A percentile compares a stretch with the other conserved stretches of the same genome.
These are phyloP conservation scores for Drosophila suzukii DNA, from an alignment of 1,140 invertebrate genomes.

Conservation along the genomic window DNA sequence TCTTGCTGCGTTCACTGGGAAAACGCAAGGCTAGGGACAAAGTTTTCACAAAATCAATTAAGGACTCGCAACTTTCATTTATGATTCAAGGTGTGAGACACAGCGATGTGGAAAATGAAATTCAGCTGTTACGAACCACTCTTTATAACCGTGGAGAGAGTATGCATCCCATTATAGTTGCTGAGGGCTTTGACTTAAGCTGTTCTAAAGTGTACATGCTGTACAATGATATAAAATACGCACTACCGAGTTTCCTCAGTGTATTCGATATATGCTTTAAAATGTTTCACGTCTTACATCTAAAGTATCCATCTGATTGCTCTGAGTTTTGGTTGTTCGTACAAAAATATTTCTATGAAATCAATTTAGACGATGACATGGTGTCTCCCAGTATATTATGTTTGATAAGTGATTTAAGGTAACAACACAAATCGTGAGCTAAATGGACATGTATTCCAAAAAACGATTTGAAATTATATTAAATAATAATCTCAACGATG, in stretches of 20 bases:
- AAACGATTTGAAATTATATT: too few species aligned
- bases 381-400: too few species aligned
- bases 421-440: too few species aligned
- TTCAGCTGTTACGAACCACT: not conserved
- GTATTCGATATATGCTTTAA: conserved; percentile 10
- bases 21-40: not conserved
- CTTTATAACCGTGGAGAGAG: conserved; percentile 1
- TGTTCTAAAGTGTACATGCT: conserved; percentile 1
- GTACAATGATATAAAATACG: not conserved
- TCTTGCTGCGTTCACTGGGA: not conserved
- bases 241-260: not conserved
- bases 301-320: conserved; percentile 6
- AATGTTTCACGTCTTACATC: conserved; percentile 5
- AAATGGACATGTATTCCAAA: too few species aligned
- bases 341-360: conserved; percentile 6
- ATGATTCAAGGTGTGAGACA: not conserved
- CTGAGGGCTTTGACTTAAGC: not conserved
- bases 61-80: not conserved
- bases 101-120: not conserved
- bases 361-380: too few species aligned
- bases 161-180: not conserved
- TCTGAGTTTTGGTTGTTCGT: conserved; percentile 9
- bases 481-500: too few species aligned
- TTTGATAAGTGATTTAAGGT: too few species aligned
- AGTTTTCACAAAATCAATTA: not conserved